Evolutionary conservation across 2,888 invertebrate species (phyloP).

Genomic region (Athalia circularis): DNA sequence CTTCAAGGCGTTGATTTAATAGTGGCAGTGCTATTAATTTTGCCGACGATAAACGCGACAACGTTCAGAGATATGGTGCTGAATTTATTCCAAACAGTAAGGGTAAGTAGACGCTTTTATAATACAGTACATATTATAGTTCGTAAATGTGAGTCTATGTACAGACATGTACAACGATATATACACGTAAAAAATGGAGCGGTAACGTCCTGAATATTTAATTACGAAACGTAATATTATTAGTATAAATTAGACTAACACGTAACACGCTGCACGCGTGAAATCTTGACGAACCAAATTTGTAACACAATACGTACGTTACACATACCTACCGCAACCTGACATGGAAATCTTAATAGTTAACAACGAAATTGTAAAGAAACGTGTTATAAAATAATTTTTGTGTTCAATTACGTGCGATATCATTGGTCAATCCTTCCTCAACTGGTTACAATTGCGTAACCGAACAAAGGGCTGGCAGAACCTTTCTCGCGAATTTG

Average conservation of each 20-base stretch:
- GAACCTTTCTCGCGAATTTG: neutral
- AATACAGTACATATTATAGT: neutral
- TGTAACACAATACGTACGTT: constrained; percentile 1
- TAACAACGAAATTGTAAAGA: constrained; percentile 33
- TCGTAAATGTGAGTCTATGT: neutral
- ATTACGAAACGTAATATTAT: neutral
- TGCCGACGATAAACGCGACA: constrained; percentile 45
- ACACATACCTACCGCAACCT: constrained; percentile 7
- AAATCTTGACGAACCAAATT: constrained; percentile 18
- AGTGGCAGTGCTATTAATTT: constrained; percentile 45
- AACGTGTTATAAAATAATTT: constrained; percentile 10
- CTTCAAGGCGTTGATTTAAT: constrained; percentile 42
- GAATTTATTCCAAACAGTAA: constrained; percentile 55
- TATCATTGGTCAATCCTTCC: neutral
- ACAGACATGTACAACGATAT: neutral
- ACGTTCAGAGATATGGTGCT: constrained; percentile 56
- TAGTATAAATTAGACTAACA: constrained; percentile 19
- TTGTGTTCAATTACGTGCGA: constrained; percentile 1
- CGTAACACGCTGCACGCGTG: neutral
- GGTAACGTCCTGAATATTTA: neutral
- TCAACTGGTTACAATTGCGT: neutral
- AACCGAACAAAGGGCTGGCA: neutral
- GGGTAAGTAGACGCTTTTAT: constrained; percentile 55
- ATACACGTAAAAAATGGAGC: neutral
- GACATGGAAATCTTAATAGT: constrained; percentile 19